Base-by-base conservation (phyloP, 2,888 invertebrate species). In the Caenorhabditis virilis region DNA sequence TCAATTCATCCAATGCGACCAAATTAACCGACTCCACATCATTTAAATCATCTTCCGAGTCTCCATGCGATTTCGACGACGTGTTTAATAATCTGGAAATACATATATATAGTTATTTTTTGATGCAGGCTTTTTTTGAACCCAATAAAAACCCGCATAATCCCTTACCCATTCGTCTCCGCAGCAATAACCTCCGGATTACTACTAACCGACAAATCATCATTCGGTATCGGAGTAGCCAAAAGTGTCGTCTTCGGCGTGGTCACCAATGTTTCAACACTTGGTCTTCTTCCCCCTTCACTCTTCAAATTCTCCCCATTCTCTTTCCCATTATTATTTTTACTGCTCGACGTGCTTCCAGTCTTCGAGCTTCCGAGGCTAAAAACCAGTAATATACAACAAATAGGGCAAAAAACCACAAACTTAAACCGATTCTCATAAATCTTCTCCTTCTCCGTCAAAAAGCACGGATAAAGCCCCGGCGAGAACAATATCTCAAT, bases 401-500 rank as follows among this genome's bases (percentile, higher is more conserved):
- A n/a, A n/a, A n/a, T n/a, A n/a, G n/a, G n/a, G n/a, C n/a, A n/a
- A n/a, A n/a, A n/a, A n/a, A n/a, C n/a, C 6, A 30, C 30, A 30
- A 42, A 42, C 92, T 95, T 86, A 93, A 94, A 86, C 92, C 94
- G 5, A 92, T 60, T 73, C 93, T 59, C 80, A 62, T 81, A 82
- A 39, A 79, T 80, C 11, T 75, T 50, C 51, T 82, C 81, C 53
- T 82, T 80, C 45, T 81, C 80, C 2, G 81, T 83, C 36, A 78
- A 70, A 54, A 83, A 82, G 55, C 83, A 83, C 3, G 82, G 82
- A 65, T 82, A 85, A 2, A 86, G 84, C 7, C 98, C 98, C 0
- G 98, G 97, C 85, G 95, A 97, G 85, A 98, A 99, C 86, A 98
- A 97, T 13, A 98, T 87, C 86, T 98, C 98, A 49, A 99, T 93